Conservation (phyloP, 2,797 vertebrate species). For the Mormyrus proboscirostris region DNA sequence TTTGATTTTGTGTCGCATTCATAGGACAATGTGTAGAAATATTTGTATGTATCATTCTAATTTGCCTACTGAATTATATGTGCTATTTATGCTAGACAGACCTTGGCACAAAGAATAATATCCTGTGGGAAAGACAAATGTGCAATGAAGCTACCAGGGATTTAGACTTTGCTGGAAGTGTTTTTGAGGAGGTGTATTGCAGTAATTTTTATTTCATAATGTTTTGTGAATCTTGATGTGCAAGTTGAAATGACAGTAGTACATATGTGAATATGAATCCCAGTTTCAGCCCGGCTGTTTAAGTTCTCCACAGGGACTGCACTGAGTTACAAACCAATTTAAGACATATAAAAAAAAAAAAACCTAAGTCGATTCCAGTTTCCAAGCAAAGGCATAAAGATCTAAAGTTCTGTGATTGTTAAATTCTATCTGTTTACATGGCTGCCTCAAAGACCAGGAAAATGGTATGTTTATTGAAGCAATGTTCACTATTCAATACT, state of each 20-base stretch:
- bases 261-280: neutral
- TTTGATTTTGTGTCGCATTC: neutral
- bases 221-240: neutral
- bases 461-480: neutral
- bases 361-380: neutral
- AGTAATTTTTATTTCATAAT: neutral
- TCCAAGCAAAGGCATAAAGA: neutral
- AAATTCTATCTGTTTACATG: neutral
- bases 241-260: neutral
- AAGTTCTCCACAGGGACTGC: neutral
- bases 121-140: neutral
- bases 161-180: neutral
- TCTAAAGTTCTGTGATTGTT: neutral
- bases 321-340: neutral
- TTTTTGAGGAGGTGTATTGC: neutral
- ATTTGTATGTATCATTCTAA: neutral
- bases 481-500: neutral
- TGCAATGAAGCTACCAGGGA: neutral
- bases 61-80: neutral
- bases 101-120: neutral
- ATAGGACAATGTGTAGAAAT: neutral
- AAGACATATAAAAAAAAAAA: neutral
- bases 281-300: neutral
- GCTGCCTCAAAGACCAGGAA: neutral
- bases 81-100: neutral